Conservation (phyloP, 2,113 vertebrate genomes). For the Toxostoma redivivum region DNA sequence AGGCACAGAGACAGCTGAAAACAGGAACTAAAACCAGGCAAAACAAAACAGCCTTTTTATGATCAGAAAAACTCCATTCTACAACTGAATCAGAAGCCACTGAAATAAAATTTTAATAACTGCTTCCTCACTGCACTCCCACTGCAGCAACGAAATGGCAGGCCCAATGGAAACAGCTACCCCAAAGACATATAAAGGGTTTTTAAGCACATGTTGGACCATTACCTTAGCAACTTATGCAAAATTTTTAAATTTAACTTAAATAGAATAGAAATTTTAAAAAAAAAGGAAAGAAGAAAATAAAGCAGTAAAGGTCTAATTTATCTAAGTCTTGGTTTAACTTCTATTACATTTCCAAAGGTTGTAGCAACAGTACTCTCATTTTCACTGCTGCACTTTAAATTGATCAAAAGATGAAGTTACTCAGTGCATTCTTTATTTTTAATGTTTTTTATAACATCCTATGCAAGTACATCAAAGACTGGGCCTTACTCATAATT, state of each 20-base stretch:
- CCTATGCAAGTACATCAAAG: not conserved
- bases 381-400: not conserved
- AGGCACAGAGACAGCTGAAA: not conserved
- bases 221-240: not conserved
- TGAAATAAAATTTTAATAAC: not conserved
- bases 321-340: not conserved
- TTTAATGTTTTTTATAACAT: not conserved
- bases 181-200: not conserved
- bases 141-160: not conserved
- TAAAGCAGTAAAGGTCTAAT: not conserved
- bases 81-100: not conserved
- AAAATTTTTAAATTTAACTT: not conserved
- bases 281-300: not conserved
- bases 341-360: not conserved
- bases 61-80: not conserved
- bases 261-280: not conserved
- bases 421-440: not conserved
- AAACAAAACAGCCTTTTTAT: not conserved
- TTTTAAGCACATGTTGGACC: not conserved
- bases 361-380: not conserved
- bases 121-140: not conserved
- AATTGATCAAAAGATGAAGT: not conserved
- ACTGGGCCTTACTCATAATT: not conserved
- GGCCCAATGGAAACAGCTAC: not conserved
- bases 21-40: not conserved